Evolutionary conservation across 2,888 invertebrate species (phyloP), one percentile per base, ranked within the genome.

Genomic region (Timema podura): DNA sequence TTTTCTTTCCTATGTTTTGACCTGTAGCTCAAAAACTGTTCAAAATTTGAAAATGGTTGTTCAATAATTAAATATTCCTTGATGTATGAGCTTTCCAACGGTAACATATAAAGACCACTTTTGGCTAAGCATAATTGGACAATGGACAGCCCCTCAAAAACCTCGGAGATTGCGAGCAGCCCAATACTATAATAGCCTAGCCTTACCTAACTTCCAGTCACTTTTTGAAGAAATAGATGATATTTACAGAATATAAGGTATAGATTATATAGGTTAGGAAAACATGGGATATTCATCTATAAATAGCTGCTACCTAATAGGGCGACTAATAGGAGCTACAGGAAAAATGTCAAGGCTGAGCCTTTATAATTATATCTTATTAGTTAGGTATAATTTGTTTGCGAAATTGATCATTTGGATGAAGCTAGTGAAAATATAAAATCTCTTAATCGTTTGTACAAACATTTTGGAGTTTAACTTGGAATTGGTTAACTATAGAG

Each of bases 51-150:
- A 15, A 54, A 15, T 7, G 6, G 13, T 54, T 54, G 54, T 54
- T 54, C 6, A 15, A 16, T 54, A 54, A 54, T 54, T 13, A 54
- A 54, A 54, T 54, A 10, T 54, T 54, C 54, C 54, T 54, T 54
- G 16, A 6, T 54, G 13, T 54, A 10, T 54, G 54, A 10, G 54
- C 54, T 54, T 54, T 54, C 54, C 54, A 54, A 10, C 54, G 54
- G 16, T 54, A 54, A 13, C 10, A 54, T 10, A 54, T 10, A 16
- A 54, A 54, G 6, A 16, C 54, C 54, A 54, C 16, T 54, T 54
- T 6, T 10, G 6, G 16, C 16, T 54, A 54, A 54, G 11, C 13
- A 54, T 54, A 54, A 54, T 54, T 7, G 10, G n/a, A 54, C 16
- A 54, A n/a, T n/a, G n/a, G n/a, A n/a, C n/a, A n/a, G 6, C n/a